These are phyloP conservation scores for Daktulosphaira vitifoliae DNA, from an alignment of 1,140 invertebrate species.

Conservation along the genomic window DNA sequence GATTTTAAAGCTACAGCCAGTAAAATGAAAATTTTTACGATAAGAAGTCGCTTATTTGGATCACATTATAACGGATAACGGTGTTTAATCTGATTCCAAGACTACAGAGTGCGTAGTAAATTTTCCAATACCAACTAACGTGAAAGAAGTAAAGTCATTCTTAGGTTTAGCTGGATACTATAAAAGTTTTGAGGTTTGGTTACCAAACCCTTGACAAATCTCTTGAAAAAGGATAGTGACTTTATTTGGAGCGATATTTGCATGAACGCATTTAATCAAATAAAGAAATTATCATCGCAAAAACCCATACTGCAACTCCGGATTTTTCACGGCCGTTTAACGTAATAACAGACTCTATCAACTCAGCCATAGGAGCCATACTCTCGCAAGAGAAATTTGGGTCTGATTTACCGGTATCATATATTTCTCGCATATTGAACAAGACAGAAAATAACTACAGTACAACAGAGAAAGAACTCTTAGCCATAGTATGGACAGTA, in stretches of 20 bases:
- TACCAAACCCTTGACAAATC: conserved; percentile 40
- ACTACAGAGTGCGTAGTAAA: too few species aligned
- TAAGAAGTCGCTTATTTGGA: too few species aligned
- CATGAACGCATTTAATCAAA: conserved; percentile 6
- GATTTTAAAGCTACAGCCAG: conserved; percentile 36
- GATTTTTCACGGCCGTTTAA: conserved; percentile 38
- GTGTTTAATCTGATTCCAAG: conserved; percentile 41
- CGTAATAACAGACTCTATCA: conserved; percentile 37
- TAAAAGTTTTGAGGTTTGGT: conserved; percentile 37
- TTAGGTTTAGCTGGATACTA: too few species aligned
- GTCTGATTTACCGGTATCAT: too few species aligned
- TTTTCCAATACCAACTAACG: conserved; percentile 41
- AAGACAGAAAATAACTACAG: conserved; percentile 36
- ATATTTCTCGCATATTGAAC: too few species aligned
- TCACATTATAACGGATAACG: too few species aligned
- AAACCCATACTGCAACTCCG: conserved; percentile 39
- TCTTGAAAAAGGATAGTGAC: too few species aligned
- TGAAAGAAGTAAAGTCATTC: conserved; percentile 41
- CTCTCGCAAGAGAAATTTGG: too few species aligned
- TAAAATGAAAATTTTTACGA: conserved; percentile 43
- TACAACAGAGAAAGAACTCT: conserved; percentile 42
- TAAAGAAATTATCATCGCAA: conserved; percentile 40
- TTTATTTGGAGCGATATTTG: neutral
- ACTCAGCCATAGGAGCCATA: too few species aligned
- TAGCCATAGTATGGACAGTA: too few species aligned